Conservation (phyloP, 2,113 vertebrate genomes). For the Herpetotheres cachinnans region DNA sequence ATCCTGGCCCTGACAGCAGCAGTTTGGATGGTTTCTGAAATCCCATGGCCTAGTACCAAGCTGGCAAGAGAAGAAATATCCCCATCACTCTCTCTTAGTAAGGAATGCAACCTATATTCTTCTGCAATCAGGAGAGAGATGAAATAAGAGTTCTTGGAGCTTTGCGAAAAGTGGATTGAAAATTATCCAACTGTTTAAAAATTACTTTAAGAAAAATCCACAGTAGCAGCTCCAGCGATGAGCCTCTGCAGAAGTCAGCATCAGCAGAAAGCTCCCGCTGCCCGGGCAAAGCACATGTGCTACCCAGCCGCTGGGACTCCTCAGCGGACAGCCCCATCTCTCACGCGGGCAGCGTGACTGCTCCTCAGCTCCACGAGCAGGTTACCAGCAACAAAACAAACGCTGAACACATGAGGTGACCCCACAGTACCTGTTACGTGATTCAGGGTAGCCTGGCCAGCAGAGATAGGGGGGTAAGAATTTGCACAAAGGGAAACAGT, state of each 20-base stretch:
- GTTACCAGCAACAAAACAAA: background rate
- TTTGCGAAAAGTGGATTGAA: background rate
- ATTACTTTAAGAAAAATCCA: background rate
- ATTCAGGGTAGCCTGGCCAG: background rate
- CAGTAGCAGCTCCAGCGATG: background rate
- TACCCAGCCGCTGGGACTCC: background rate
- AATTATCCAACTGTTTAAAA: background rate
- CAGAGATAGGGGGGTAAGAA: background rate
- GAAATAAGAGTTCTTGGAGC: background rate
- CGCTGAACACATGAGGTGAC: background rate
- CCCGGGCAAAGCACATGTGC: background rate
- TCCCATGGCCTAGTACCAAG: background rate
- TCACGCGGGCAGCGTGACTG: fast-evolving
- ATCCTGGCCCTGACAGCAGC: background rate
- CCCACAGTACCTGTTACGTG: background rate
- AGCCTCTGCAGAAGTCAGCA: background rate
- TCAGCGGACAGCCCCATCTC: background rate
- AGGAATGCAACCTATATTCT: background rate
- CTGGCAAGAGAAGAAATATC: background rate
- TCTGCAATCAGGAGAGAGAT: background rate
- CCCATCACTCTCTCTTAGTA: background rate
- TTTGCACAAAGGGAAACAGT: background rate
- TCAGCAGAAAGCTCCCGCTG: background rate
- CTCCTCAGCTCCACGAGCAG: background rate
- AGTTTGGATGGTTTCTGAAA: background rate